Conservation (phyloP, 2,113 vertebrate genomes). For the Accipiter virgatus region DNA sequence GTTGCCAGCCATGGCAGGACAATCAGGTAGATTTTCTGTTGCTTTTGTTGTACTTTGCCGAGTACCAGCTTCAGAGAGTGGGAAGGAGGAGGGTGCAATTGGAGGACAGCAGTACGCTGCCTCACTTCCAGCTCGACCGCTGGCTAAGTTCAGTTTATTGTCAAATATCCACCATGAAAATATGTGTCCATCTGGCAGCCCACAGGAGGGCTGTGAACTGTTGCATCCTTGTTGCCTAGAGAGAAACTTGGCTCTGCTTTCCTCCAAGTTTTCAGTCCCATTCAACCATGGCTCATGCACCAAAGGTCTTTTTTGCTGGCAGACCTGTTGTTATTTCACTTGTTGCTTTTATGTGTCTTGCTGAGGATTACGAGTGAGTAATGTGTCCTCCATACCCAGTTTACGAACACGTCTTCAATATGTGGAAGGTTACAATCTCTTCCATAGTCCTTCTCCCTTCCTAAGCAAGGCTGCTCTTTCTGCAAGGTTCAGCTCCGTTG, state of each 20-base stretch:
- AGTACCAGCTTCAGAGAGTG: neutral
- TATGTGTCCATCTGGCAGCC: neutral
- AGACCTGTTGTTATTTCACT: neutral
- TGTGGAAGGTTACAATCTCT: neutral
- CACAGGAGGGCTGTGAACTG: neutral
- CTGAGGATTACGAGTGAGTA: neutral
- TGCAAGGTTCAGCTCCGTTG: neutral
- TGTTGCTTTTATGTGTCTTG: neutral
- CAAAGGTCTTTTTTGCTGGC: neutral
- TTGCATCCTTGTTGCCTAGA: neutral
- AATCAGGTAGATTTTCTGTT: neutral
- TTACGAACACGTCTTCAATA: neutral
- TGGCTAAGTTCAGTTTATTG: neutral
- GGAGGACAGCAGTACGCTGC: neutral
- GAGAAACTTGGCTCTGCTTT: neutral
- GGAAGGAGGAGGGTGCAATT: neutral
- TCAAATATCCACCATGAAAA: neutral
- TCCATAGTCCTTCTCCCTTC: neutral
- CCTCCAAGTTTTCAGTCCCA: neutral
- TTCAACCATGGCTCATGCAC: neutral
- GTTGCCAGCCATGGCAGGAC: neutral
- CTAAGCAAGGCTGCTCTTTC: neutral
- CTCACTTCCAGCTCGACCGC: neutral
- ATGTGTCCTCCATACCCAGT: neutral
- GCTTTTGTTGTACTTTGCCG: neutral